Conservation (phyloP, 1,140 invertebrate species). For the Psix sp. region DNA sequence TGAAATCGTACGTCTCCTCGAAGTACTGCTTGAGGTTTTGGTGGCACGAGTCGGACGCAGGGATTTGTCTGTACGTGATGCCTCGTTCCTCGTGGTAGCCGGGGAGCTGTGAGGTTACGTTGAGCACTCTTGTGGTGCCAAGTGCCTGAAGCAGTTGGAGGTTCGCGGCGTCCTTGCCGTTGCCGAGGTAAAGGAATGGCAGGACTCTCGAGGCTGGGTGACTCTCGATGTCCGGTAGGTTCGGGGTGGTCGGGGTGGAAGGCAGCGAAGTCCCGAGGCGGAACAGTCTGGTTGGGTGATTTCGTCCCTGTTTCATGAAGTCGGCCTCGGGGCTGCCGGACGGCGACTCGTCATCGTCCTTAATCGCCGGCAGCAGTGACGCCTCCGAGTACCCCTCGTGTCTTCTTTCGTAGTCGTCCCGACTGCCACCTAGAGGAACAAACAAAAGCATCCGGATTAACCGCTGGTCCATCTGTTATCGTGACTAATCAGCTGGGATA, state of each 20-base stretch:
- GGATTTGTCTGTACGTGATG: conserved; percentile 88
- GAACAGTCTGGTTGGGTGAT: conserved; percentile 58
- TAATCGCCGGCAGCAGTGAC: conserved; percentile 74
- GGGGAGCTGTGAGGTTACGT: conserved; percentile 89
- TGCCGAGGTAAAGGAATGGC: conserved; percentile 92
- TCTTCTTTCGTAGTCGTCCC: conserved; percentile 78
- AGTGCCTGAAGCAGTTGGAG: conserved; percentile 81
- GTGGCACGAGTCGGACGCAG: conserved; percentile 89
- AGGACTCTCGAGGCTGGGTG: conserved; percentile 88
- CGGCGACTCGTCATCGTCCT: conserved; percentile 37
- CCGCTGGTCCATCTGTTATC: background rate
- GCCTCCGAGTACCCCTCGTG: conserved; percentile 83
- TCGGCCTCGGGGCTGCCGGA: conserved; percentile 51
- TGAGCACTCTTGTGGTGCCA: conserved; percentile 86
- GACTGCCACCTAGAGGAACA: conserved; percentile 13
- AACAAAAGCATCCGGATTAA: background rate
- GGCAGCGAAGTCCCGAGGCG: conserved; percentile 45
- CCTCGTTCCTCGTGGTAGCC: conserved; percentile 83
- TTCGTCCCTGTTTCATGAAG: conserved; percentile 65
- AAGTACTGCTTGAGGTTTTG: conserved; percentile 96
- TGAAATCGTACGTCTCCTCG: conserved; percentile 93
- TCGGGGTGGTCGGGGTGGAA: conserved; percentile 64
- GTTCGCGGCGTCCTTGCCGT: conserved; percentile 89
- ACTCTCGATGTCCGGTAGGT: conserved; percentile 82
- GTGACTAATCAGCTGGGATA: too few species aligned